Base-by-base conservation (phyloP, 2,888 invertebrate genomes). In the Lissonota sp. region DNA sequence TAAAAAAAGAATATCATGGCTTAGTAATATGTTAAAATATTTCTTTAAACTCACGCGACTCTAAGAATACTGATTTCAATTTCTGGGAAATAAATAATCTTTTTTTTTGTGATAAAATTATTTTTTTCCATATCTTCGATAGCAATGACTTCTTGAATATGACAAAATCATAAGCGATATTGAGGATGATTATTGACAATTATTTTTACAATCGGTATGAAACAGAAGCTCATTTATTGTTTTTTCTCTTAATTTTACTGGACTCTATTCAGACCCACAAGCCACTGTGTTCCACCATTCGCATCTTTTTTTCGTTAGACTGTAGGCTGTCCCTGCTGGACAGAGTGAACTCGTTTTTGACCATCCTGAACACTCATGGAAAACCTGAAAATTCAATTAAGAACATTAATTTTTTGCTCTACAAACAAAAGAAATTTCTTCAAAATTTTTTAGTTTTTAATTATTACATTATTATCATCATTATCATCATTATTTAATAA, bases 281-380 rank as follows among this genome's bases (percentile, higher is more conserved):
- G 96, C 95, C 0, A 97, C 97, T 89, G 97, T 97, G 93, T 97
- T 96, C 97, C 97, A 97, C 97, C 97, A 97, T 91, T 97, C 97
- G 87, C 97, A 97, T 4, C 97, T 95, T 87, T 97, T 97, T 90
- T 97, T 96, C 81, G 94, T 94, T 89, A 97, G 97, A 92, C 97
- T 96, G 93, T 97, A 97, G 64, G 97, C 93, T 0, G 97, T 97
- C 2, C 97, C 97, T 87, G 96, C 96, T 53, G 97, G 96, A 92
- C 97, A 97, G 8, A 97, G 94, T 91, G 97, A 97, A 0, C 96
- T 94, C 0, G 96, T 96, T 0, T 97, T 97, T 7, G 97, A 95
- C 0, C 97, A 97, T 87, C 96, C 96, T 88, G 97, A 96, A 88
- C 97, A 97, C 8, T 97, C 95, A 93, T 97, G 97, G 91, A 97